These are phyloP conservation scores for Chaitophorus viminalis DNA, from an alignment of 2,888 invertebrate species.

Conservation along the genomic window DNA sequence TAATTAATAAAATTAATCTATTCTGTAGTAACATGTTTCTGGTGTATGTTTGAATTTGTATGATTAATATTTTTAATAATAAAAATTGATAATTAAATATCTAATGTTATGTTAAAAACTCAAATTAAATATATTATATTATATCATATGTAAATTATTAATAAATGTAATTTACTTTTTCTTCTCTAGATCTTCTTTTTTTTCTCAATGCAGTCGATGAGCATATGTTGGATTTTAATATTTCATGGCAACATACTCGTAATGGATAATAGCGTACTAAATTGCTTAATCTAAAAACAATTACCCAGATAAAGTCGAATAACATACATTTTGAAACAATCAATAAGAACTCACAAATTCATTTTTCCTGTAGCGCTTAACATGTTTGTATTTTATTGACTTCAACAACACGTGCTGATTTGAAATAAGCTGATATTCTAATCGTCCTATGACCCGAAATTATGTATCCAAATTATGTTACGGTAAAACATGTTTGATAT, in stretches of 20 bases:
- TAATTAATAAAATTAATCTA: too few relatives aligned
- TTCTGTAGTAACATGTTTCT: too few relatives aligned
- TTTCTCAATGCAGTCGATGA: slow-evolving; percentile 41
- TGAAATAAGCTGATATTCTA: not conserved
- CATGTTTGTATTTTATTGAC: not conserved
- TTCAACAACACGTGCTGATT: not conserved
- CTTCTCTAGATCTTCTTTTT: slow-evolving; percentile 58
- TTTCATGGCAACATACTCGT: slow-evolving; percentile 16
- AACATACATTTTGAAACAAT: not conserved
- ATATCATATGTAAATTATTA: not conserved
- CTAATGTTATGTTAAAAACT: not conserved
- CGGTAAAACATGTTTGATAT: not conserved
- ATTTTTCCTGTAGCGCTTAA: slow-evolving; percentile 17
- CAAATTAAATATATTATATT: not conserved
- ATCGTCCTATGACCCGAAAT: not conserved
- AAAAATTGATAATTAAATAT: not conserved
- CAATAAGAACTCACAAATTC: not conserved
- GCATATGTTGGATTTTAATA: slow-evolving; percentile 52
- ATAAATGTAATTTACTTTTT: slow-evolving; percentile 42
- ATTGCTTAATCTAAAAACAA: slow-evolving; percentile 40
- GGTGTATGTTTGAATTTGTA: not conserved
- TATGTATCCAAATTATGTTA: not conserved
- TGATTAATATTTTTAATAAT: not conserved
- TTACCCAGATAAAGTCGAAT: not conserved
- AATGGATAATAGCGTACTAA: not conserved